These are phyloP conservation scores for Plecotus auritus DNA, from an alignment of 2,113 vertebrate genomes.

Conservation along the genomic window DNA sequence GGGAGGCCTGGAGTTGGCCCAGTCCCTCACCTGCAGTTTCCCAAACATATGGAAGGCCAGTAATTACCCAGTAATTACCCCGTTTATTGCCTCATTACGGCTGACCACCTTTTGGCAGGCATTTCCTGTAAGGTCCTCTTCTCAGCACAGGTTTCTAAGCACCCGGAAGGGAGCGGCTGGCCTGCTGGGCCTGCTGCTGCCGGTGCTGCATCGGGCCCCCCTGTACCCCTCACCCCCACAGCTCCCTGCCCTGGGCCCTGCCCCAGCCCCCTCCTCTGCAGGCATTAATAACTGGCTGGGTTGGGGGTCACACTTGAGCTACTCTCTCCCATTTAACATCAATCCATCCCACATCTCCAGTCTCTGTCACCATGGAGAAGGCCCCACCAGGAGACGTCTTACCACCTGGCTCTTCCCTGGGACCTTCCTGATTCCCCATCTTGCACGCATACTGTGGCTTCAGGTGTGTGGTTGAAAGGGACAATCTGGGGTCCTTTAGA, in stretches of 20 bases:
- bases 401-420: background rate
- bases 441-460: fast-evolving
- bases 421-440: background rate
- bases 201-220: fast-evolving
- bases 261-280: background rate
- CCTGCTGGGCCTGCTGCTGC: background rate
- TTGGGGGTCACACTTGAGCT: fast-evolving
- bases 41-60: constrained; percentile 49
- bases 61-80: constrained; percentile 53
- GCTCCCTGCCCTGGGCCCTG: background rate
- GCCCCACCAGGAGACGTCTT: background rate
- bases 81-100: constrained; percentile 64
- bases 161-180: background rate
- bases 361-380: background rate
- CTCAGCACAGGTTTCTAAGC: background rate
- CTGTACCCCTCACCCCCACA: fast-evolving
- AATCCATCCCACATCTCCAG: background rate
- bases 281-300: no score
- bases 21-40: constrained; percentile 43
- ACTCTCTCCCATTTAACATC: no score
- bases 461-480: background rate
- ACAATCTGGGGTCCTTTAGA: fast-evolving
- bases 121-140: constrained; percentile 13
- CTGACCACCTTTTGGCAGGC: constrained; percentile 71
- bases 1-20: constrained; percentile 1